These are phyloP conservation scores for Dascillus cervinus DNA, from an alignment of 2,888 invertebrate genomes.

Conservation along the genomic window DNA sequence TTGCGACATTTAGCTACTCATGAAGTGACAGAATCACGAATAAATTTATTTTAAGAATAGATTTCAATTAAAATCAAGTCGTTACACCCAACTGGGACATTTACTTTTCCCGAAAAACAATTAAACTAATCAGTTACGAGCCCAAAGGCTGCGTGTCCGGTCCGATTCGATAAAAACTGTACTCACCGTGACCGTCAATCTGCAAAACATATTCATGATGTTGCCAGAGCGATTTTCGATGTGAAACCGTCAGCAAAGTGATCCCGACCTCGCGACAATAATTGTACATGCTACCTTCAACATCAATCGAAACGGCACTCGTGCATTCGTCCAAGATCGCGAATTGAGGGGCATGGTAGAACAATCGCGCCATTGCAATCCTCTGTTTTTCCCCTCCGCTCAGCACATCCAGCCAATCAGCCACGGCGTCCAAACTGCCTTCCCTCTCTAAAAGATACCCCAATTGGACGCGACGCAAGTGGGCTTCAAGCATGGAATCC, in stretches of 20 bases:
- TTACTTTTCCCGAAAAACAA: too few relatives aligned
- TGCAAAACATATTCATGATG: constrained; percentile 94
- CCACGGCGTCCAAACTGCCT: constrained; percentile 83
- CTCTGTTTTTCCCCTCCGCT: constrained; percentile 98
- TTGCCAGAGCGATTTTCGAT: constrained; percentile 93
- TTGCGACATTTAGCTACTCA: too few relatives aligned
- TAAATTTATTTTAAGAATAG: too few relatives aligned
- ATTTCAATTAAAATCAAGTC: too few relatives aligned
- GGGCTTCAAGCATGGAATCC: constrained; percentile 70
- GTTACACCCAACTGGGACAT: too few relatives aligned
- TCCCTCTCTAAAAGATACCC: constrained; percentile 78
- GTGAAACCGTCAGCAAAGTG: constrained; percentile 95
- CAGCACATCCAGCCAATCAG: constrained; percentile 98
- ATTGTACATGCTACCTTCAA: constrained; percentile 95
- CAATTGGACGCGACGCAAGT: constrained; percentile 77
- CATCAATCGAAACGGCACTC: constrained; percentile 96
- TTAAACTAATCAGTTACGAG: constrained; percentile 66
- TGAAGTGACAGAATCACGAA: too few relatives aligned
- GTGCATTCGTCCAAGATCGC: constrained; percentile 99
- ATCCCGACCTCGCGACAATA: constrained; percentile 85
- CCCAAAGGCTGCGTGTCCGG: constrained; percentile 86
- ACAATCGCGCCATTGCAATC: constrained; percentile 95
- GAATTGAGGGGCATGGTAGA: constrained; percentile 97
- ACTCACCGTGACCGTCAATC: constrained; percentile 92
- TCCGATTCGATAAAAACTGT: constrained; percentile 81